Conservation (phyloP, 1,140 invertebrate genomes). For the Trypoxylus dichotomus region DNA sequence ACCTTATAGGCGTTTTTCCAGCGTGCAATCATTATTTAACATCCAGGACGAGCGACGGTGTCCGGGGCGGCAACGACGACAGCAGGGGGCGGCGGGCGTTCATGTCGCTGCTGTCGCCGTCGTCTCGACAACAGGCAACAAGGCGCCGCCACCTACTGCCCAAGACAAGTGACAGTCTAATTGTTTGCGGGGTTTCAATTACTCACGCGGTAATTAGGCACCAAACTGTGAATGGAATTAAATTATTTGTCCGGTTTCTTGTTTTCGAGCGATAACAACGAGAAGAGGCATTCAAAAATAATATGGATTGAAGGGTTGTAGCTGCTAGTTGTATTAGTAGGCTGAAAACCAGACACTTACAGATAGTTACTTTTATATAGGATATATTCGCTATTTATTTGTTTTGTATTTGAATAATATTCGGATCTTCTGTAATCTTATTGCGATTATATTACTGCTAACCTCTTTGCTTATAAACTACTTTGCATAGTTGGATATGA, state of each 20-base stretch:
- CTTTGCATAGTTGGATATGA: too few species aligned
- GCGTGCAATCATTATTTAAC: conserved; percentile 33
- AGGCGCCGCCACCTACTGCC: conserved; percentile 44
- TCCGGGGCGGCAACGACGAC: conserved; percentile 13
- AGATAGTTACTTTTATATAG: too few species aligned
- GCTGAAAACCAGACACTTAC: too few species aligned
- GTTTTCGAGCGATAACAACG: conserved; percentile 25
- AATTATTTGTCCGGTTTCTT: conserved; percentile 52
- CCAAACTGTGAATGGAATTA: conserved; percentile 53
- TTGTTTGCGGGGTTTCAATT: conserved; percentile 53
- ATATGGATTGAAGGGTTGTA: background rate
- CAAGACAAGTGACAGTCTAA: conserved; percentile 52
- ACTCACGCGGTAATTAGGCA: conserved; percentile 51
- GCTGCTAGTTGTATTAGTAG: too few species aligned
- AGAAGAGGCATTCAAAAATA: conserved; percentile 5
- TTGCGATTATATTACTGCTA: too few species aligned
- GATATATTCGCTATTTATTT: too few species aligned
- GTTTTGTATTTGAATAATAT: too few species aligned
- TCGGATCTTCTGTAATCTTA: too few species aligned
- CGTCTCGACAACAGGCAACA: conserved; percentile 31
- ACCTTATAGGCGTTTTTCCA: background rate
- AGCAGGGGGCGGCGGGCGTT: conserved; percentile 27
- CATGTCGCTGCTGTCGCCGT: conserved; percentile 9
- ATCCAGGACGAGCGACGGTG: conserved; percentile 4
- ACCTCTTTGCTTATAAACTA: too few species aligned